Base-by-base conservation (phyloP, 2,888 invertebrate species). In the Eupithecia inturbata region DNA sequence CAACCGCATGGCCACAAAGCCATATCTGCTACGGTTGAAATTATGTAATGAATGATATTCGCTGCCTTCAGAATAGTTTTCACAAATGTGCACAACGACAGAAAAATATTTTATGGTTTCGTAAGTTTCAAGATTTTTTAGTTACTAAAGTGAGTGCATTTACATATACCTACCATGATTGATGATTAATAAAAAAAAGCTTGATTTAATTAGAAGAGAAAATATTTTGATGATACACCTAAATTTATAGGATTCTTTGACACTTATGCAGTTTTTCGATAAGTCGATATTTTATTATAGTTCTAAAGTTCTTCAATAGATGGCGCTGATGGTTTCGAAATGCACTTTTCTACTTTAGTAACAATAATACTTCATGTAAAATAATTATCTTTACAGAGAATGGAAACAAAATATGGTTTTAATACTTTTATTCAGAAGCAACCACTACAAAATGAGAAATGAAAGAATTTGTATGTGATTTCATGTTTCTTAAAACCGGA, bases 1-100 rank as follows among this genome's bases (percentile, higher is more conserved):
- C 1, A 31, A 36, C 77, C 70, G 39, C 68, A 22, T 22, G 64
- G 60, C 78, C 64, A 77, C 12, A 7, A n/a, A 22, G 49, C 26
- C 66, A 5, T 71, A 39, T n/a, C 1, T 2, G 0, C 0, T 0
- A 0, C 0, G 0, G 5, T 6, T 39, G 72, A 75, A 75, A 68
- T 64, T 75, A 70, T 16, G 33, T 7, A 4, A 41, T 45, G n/a
- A 3, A 28, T 41, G 0, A 31, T 69, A 26, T 28, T 63, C 5
- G 57, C 33, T 62, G 3, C 2, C 7, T 31, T 45, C 19, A 49
- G 19, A 33, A 63, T 36, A 41, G 41, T 41, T 16, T 14, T 12
- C 12, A 12, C 10, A 36, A 36, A 36, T 36, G 12, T 36, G n/a
- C n/a, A n/a, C n/a, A n/a, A n/a, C 3, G 10, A 39, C 14, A 39